Conservation (phyloP, 2,888 invertebrate species). For the Calameuta idolon region DNA sequence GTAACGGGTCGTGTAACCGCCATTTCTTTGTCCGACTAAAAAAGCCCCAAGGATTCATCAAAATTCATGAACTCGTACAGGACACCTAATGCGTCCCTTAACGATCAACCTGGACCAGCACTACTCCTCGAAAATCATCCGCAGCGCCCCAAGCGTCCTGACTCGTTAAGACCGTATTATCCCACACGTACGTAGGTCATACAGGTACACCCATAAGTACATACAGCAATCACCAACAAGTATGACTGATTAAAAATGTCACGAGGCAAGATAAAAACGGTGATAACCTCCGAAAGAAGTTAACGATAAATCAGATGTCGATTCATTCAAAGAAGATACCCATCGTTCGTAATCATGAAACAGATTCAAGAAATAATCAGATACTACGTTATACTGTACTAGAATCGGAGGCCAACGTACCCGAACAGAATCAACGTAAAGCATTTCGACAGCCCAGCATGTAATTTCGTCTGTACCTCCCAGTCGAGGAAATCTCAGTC, state of each 20-base stretch:
- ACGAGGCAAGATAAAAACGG: not conserved
- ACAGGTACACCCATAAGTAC: not conserved
- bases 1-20: constrained; percentile 1
- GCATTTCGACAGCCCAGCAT: not conserved
- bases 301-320: not conserved
- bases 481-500: not conserved
- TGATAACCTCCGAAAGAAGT: not conserved
- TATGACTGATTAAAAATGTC: not conserved
- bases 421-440: not conserved
- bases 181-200: too few relatives aligned
- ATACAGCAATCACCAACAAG: not conserved
- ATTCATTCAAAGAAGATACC: too few relatives aligned
- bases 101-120: not conserved
- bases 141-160: not conserved
- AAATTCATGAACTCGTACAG: constrained; percentile 5
- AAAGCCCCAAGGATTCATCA: not conserved
- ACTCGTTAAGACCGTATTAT: not conserved
- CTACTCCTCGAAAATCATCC: not conserved
- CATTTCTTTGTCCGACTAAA: not conserved
- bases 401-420: not conserved
- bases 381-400: not conserved
- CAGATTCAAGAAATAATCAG: not conserved
- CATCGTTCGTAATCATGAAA: not conserved
- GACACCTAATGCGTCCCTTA: not conserved
- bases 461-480: not conserved